Conservation (phyloP, 2,888 invertebrate species). For the Apamea crenata region DNA sequence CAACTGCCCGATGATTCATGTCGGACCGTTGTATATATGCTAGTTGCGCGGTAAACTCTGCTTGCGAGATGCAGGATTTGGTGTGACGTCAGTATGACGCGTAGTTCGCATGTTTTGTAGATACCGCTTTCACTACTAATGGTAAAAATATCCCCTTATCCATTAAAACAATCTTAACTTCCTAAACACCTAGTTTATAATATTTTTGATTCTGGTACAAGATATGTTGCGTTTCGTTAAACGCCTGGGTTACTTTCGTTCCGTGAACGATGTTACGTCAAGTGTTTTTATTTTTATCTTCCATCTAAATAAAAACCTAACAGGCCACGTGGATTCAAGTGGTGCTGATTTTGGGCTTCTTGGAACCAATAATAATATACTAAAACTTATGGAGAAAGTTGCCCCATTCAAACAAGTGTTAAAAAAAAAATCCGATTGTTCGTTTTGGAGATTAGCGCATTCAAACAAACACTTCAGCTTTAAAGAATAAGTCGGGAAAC, state of each 20-base stretch:
- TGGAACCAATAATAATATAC: constrained; percentile 15
- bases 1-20: too few species aligned
- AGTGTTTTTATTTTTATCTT: constrained; percentile 34
- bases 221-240: constrained; percentile 45
- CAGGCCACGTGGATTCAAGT: constrained; percentile 39
- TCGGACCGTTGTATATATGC: too few species aligned
- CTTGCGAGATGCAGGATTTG: too few species aligned
- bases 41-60: too few species aligned
- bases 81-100: too few species aligned
- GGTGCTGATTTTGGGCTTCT: constrained; percentile 21
- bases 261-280: constrained; percentile 47
- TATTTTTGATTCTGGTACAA: constrained; percentile 33
- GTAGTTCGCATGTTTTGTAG: too few species aligned
- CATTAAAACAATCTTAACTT: constrained; percentile 17
- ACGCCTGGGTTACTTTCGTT: constrained; percentile 42
- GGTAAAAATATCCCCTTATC: constrained; percentile 18
- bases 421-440: background rate
- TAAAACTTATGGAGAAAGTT: background rate
- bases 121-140: too few species aligned
- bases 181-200: constrained; percentile 34
- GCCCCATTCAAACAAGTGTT: background rate
- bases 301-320: constrained; percentile 38
- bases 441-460: background rate
- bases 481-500: background rate
- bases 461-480: background rate